Evolutionary conservation across 2,888 invertebrate species (phyloP).

Genomic region (Salticus scenicus): DNA sequence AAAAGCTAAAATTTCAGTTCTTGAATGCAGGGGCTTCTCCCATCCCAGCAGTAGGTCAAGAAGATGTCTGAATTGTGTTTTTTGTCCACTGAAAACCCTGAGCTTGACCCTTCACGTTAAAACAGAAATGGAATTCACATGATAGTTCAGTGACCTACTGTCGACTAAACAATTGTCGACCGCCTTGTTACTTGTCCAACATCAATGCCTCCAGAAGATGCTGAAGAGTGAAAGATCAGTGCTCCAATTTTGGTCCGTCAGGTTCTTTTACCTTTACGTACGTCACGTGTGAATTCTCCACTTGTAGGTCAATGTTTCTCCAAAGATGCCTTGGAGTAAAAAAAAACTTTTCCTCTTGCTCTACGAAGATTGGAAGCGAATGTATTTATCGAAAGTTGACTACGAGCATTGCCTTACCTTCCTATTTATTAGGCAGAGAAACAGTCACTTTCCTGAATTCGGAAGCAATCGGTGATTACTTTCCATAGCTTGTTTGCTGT

Average conservation of each 20-base stretch:
- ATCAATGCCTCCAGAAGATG: neutral
- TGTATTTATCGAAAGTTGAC: constrained; percentile 48
- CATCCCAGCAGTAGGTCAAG: neutral
- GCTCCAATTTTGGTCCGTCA: constrained; percentile 45
- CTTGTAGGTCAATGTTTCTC: constrained; percentile 66
- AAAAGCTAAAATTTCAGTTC: too few relatives aligned
- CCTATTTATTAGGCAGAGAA: constrained; percentile 45
- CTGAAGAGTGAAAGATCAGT: constrained; percentile 6
- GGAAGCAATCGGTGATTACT: constrained; percentile 56
- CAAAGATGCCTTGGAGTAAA: constrained; percentile 35
- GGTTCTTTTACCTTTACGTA: constrained; percentile 58
- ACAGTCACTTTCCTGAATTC: constrained; percentile 23
- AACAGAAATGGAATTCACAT: neutral
- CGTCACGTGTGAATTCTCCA: constrained; percentile 52
- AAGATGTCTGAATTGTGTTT: neutral
- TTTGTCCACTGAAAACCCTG: constrained; percentile 1
- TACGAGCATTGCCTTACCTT: constrained; percentile 32
- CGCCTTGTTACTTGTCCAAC: constrained; percentile 21
- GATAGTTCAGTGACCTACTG: constrained; percentile 56
- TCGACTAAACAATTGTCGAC: constrained; percentile 39
- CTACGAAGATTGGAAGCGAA: constrained; percentile 21
- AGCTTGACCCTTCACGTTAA: constrained; percentile 29
- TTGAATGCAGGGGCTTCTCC: neutral
- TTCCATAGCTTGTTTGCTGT: constrained; percentile 24
- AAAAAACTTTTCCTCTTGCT: constrained; percentile 45